Base-by-base conservation (phyloP, 2,888 invertebrate species). In the Meiosimyza platycephala region DNA sequence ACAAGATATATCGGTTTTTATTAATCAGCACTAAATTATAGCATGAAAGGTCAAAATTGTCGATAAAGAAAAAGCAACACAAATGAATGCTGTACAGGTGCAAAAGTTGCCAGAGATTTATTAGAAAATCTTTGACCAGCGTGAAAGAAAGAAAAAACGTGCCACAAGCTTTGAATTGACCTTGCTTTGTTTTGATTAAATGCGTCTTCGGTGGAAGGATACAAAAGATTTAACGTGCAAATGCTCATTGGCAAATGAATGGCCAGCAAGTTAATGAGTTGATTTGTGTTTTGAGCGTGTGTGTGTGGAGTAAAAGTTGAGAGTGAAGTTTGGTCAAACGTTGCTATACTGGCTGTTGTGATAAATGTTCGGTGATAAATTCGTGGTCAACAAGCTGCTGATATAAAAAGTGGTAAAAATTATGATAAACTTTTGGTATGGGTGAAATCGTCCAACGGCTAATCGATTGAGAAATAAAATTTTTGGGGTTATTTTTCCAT, bases 131-230 rank as follows among this genome's bases (percentile, higher is more conserved):
- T 33, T 52, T 51, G 22, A 22, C 63, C 47, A 70, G 57, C 16
- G n/a, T n/a, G 63, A 59, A 70, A 18, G 40, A 18, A 64, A 57
- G 54, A 33, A 12, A 70, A 48, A 33, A 48, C 13, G 16, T 40
- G 65, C 28, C 28, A 28, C 28, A 28, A 4, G 28, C 28, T 28
- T 64, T n/a, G 40, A 3, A 40, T 9, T 40, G 66, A 71, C 65
- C 70, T 77, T 75, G 79, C 76, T 83, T 83, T 84, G 82, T 81
- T 83, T 84, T 84, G 82, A 84, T 84, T 84, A 84, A 83, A 84
- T 81, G 82, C 79, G 79, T 84, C 85, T 83, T 83, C 82, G 81
- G 78, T 80, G 79, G 74, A 72, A 74, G 15, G 63, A 40, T 40
- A 40, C 40, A 40, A 40, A 40, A 5, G 68, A 68, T 59, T 59